These are phyloP conservation scores for Palythoa grandiflora DNA, from an alignment of 92 coral and sea anemone species.

Conservation along the genomic window DNA sequence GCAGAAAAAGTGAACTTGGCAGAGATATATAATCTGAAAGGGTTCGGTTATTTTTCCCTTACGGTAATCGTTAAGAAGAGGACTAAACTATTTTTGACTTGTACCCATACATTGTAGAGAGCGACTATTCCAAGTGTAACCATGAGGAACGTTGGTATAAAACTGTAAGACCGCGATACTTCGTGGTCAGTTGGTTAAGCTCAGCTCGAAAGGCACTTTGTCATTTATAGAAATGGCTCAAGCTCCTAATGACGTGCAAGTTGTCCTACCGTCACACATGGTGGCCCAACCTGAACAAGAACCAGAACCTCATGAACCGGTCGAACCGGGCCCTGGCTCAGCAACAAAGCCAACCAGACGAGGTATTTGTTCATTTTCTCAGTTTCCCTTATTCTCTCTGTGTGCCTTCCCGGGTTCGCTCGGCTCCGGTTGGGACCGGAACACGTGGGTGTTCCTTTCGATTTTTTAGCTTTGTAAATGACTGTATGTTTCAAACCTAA, in stretches of 20 bases:
- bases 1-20: too few species aligned
- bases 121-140: neutral
- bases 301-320: neutral
- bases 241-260: neutral
- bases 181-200: slow-evolving; percentile 11
- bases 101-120: too few species aligned
- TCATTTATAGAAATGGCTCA: neutral
- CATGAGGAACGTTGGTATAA: neutral
- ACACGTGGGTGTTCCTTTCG: neutral
- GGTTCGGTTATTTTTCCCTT: too few species aligned
- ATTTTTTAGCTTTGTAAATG: neutral
- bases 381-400: neutral
- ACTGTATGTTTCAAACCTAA: neutral
- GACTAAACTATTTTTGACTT: too few species aligned
- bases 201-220: neutral
- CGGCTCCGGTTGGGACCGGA: neutral
- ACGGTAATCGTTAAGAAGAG: too few species aligned
- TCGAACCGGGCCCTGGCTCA: too few species aligned
- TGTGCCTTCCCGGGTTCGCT: neutral
- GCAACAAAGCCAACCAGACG: slow-evolving; percentile 2
- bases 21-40: too few species aligned
- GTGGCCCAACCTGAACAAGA: slow-evolving; percentile 1
- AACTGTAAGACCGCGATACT: neutral
- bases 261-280: neutral
- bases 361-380: neutral